Percentiles rank a stretch among this genome's conserved stretches.
Conservation (phyloP, 2,113 vertebrate genomes). For the Melanostigma gelatinosum region DNA sequence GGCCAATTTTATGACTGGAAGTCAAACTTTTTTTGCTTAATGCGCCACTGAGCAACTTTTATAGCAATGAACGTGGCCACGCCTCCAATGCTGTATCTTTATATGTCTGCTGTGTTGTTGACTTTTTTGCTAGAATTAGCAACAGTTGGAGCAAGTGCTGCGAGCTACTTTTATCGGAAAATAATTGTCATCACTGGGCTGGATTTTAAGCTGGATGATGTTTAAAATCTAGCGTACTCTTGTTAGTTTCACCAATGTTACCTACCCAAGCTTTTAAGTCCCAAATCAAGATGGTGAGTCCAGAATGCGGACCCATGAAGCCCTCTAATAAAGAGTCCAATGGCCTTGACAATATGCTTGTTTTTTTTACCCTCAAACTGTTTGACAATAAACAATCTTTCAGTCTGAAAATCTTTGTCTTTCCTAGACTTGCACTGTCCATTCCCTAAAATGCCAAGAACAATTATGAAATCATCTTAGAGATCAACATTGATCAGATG, state of each 20-base stretch:
- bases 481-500: background rate
- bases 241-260: background rate
- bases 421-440: background rate
- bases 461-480: background rate
- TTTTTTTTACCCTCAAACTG: background rate
- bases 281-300: background rate
- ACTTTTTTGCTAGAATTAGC: too few relatives aligned
- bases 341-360: background rate
- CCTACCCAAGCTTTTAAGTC: background rate
- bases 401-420: background rate
- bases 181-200: background rate
- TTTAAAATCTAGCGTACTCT: background rate
- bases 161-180: background rate
- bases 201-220: too few relatives aligned
- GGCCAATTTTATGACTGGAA: background rate
- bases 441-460: slow-evolving; percentile 18
- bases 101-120: too few relatives aligned
- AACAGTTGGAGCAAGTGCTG: too few relatives aligned
- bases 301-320: background rate
- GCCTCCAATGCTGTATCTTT: too few relatives aligned
- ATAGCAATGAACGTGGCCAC: too few relatives aligned
- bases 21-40: background rate
- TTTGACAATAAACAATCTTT: background rate
- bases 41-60: too few relatives aligned
- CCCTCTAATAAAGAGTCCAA: background rate